Evolutionary conservation across 2,797 vertebrate species (phyloP), one percentile per base, ranked within the genome.

Genomic region (Sarcoramphus papa): DNA sequence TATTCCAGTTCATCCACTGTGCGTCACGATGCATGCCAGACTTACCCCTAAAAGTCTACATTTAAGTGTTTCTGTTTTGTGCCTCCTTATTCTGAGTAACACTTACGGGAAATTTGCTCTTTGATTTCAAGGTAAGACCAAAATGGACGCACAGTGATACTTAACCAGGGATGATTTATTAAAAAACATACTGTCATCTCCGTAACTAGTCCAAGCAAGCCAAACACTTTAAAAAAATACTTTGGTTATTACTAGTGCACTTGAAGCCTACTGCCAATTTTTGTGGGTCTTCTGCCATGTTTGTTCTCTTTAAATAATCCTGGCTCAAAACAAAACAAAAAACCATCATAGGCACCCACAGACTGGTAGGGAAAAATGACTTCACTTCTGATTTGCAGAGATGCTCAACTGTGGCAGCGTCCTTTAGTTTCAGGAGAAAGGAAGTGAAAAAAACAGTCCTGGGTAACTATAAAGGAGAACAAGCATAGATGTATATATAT

Each of bases 51-150:
- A 25, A 85, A 69, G 56, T 68, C 85, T 90, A 67, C 60, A 63
- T 85, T 83, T 54, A 86, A 74, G 54, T 33, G 15, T 37, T 84
- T 74, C 60, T 85, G 69, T 82, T 96, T 91, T 69, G 56, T 63
- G 79, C 72, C 37, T 90, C 69, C 64, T 53, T 77, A 81, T 85
- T 94, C 57, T 91, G 78, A 90, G 76, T 70, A 96, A 95, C 40
- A 74, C 62, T 91, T 43, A 43, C 0, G 8, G 92, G 64, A 92
- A 95, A 80, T 85, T 47, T 78, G 30, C 33, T 85, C 50, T 69
- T 92, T 75, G 78, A 68, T 90, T 94, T 90, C 74, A 84, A 62
- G 57, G 68, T 50, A 73, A 78, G 69, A 81, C 48, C 45, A 73
- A 88, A 95, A 91, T 41, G 72, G 86, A 88, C 17, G 37, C 50